phyloP scores from a whole-genome alignment of 2,113 vertebrate genomes.

The Arenaria interpres region DNA sequence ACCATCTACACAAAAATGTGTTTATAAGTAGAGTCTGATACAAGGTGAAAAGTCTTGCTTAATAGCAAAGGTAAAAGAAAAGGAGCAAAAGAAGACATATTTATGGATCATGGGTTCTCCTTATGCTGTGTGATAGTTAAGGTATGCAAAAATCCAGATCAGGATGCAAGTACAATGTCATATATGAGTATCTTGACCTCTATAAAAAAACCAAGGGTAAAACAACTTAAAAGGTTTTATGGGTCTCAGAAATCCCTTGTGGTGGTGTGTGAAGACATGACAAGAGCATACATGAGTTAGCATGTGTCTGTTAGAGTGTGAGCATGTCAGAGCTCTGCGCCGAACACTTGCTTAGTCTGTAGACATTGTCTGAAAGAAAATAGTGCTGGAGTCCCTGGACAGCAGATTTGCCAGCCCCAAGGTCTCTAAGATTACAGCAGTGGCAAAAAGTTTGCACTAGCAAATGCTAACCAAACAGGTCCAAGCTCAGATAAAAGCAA shows the following conservation, averaged over 20 bases:
- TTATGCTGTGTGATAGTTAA: neutral
- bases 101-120: neutral
- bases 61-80: neutral
- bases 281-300: neutral
- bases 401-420: neutral
- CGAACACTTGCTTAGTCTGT: neutral
- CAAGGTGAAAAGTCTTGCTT: neutral
- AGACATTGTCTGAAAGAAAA: neutral
- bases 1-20: neutral
- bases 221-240: neutral
- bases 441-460: neutral
- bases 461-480: neutral
- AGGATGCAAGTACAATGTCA: neutral
- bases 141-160: neutral
- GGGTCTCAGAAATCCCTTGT: neutral
- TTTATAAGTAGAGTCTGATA: neutral
- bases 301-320: neutral
- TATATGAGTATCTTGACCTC: neutral
- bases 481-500: neutral
- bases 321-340: neutral
- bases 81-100: neutral
- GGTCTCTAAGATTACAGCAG: neutral
- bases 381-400: neutral
- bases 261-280: neutral
- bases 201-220: neutral